phyloP scores from a whole-genome alignment of 2,797 vertebrate species.

The Pangasius mekongensis region DNA sequence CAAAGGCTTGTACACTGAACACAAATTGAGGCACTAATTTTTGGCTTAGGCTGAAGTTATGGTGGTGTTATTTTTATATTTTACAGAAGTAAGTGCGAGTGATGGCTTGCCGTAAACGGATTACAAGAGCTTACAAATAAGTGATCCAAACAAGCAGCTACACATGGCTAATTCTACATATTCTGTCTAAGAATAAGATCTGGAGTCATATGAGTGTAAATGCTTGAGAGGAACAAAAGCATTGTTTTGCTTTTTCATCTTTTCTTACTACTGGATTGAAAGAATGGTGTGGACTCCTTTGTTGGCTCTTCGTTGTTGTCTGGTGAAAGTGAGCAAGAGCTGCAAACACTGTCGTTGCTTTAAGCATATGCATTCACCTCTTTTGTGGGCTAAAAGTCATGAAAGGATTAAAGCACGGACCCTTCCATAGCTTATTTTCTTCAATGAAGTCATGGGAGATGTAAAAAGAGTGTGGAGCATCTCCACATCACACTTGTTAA shows the following conservation, averaged over 20 bases:
- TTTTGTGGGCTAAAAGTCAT: not conserved
- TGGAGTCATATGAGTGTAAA: not conserved
- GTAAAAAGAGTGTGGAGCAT: conserved; percentile 51
- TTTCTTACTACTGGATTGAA: not conserved
- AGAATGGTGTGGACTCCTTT: not conserved
- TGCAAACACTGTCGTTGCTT: not conserved
- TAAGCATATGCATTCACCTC: not conserved
- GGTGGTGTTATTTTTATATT: not conserved
- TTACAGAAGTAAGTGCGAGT: not conserved
- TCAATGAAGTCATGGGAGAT: conserved; percentile 51
- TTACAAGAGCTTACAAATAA: not conserved
- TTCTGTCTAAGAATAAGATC: not conserved
- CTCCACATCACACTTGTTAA: conserved; percentile 64
- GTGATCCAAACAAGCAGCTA: not conserved
- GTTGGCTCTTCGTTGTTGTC: not conserved
- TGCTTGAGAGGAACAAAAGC: not conserved
- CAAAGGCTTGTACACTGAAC: not conserved
- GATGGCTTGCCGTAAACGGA: not conserved
- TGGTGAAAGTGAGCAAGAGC: not conserved
- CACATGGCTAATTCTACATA: not conserved
- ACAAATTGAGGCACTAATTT: not conserved
- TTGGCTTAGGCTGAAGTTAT: not conserved
- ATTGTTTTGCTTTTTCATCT: no score
- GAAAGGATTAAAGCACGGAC: not conserved
- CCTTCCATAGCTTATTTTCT: conserved; percentile 13